These are phyloP conservation scores for Galagoides demidoff DNA, from an alignment of 2,797 vertebrate genomes.

Conservation along the genomic window DNA sequence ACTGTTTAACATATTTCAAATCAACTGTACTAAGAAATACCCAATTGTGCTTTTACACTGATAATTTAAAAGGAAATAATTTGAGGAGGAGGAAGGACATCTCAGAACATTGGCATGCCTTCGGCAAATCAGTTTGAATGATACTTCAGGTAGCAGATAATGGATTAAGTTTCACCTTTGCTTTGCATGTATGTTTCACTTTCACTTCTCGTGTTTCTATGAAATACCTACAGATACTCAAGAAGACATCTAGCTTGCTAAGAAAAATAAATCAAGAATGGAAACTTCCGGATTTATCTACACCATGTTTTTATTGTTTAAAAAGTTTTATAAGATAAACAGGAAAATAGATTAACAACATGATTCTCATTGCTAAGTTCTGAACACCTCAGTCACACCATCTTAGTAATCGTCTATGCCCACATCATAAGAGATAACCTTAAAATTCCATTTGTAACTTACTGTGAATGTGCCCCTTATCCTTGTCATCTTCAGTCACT, in stretches of 20 bases:
- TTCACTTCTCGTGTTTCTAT: background rate
- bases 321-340: background rate
- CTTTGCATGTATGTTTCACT: background rate
- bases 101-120: background rate
- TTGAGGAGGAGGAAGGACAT: background rate
- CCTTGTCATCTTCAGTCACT: background rate
- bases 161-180: background rate
- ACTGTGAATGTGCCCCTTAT: background rate
- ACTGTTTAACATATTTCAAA: background rate
- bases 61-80: constrained; percentile 31
- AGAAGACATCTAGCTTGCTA: background rate
- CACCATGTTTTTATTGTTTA: background rate
- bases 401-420: background rate
- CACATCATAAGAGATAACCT: background rate
- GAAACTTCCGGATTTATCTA: background rate
- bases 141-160: background rate
- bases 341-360: background rate
- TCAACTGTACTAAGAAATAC: background rate
- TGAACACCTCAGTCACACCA: background rate
- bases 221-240: background rate
- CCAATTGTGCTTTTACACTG: background rate
- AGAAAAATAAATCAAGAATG: constrained; percentile 20
- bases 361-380: background rate
- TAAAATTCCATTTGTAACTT: background rate
- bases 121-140: constrained; percentile 2